phyloP scores from a whole-genome alignment of 2,888 invertebrate species.

The Lapara coniferarum region DNA sequence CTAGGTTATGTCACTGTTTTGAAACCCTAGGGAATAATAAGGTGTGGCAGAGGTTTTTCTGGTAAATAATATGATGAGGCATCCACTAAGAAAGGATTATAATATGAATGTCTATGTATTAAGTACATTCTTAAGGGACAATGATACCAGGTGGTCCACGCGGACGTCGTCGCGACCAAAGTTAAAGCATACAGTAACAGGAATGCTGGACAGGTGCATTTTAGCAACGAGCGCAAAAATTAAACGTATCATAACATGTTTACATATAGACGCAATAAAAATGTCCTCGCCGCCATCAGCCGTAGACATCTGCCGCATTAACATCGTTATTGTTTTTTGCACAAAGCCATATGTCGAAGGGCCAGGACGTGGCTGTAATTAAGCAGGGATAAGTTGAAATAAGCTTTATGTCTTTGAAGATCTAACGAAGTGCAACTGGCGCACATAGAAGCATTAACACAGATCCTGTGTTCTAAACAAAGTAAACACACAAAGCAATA shows the following conservation, averaged over 20 bases:
- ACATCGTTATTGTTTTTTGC: background rate
- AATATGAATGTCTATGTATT: background rate
- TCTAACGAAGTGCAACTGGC: no score
- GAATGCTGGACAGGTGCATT: constrained; percentile 12
- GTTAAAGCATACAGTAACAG: background rate
- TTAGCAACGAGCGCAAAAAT: constrained; percentile 4
- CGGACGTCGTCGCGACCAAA: no score
- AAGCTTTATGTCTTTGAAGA: no score
- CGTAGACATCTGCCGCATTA: constrained; percentile 1
- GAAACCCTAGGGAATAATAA: no score
- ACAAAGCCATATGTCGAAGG: background rate
- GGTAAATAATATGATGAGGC: no score
- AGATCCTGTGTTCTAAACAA: no score
- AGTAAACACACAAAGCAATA: no score
- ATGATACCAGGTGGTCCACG: no score
- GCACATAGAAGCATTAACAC: no score
- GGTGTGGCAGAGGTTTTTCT: no score
- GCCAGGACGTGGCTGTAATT: background rate
- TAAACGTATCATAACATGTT: constrained; percentile 18
- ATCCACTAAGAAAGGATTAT: background rate
- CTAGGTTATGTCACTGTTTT: no score
- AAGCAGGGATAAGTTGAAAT: background rate
- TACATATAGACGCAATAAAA: constrained; percentile 6
- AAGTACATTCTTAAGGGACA: no score
- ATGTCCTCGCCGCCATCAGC: background rate